A percentile compares a stretch with the other conserved stretches of the same genome.
phyloP scores from a whole-genome alignment of 2,113 vertebrate species.

The Vicugna pacos region DNA sequence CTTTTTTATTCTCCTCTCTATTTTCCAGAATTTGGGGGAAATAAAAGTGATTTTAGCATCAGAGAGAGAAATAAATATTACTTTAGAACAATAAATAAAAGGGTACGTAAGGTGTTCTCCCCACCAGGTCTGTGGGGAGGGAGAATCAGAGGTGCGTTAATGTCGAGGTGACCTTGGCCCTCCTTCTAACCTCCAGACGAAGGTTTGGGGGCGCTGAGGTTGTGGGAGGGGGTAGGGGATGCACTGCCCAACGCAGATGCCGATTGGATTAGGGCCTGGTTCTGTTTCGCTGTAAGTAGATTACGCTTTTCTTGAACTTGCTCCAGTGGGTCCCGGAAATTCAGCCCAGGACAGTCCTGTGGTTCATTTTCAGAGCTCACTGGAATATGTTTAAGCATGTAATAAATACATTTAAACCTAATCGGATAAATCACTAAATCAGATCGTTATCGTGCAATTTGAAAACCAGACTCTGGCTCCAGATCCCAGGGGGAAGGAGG shows the following conservation, averaged over 20 bases:
- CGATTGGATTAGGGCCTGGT: slow-evolving; percentile 78
- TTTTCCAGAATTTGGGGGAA: slow-evolving; percentile 19
- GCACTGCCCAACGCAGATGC: neutral
- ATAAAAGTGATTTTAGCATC: neutral
- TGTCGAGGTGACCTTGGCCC: neutral
- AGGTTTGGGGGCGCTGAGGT: neutral
- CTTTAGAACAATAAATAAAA: slow-evolving; percentile 15
- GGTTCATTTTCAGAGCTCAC: slow-evolving; percentile 72
- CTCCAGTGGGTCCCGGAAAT: slow-evolving; percentile 59
- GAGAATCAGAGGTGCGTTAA: accelerated
- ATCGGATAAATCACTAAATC: slow-evolving; percentile 80
- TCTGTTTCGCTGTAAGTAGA: slow-evolving; percentile 83
- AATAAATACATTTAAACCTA: slow-evolving; percentile 83
- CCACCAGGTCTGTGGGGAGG: neutral
- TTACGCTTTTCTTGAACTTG: slow-evolving; percentile 71
- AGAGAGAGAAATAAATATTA: neutral
- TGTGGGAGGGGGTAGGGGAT: neutral
- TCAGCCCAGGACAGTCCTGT: slow-evolving; percentile 44
- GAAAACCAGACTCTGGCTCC: slow-evolving; percentile 69
- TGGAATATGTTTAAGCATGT: slow-evolving; percentile 79
- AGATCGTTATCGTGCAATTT: slow-evolving; percentile 77
- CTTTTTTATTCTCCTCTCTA: neutral
- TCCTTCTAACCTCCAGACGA: neutral
- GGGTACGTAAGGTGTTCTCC: neutral
- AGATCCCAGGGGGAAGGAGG: neutral